Base-by-base conservation (phyloP, 2,113 vertebrate genomes). In the Myiagra hebetior region DNA sequence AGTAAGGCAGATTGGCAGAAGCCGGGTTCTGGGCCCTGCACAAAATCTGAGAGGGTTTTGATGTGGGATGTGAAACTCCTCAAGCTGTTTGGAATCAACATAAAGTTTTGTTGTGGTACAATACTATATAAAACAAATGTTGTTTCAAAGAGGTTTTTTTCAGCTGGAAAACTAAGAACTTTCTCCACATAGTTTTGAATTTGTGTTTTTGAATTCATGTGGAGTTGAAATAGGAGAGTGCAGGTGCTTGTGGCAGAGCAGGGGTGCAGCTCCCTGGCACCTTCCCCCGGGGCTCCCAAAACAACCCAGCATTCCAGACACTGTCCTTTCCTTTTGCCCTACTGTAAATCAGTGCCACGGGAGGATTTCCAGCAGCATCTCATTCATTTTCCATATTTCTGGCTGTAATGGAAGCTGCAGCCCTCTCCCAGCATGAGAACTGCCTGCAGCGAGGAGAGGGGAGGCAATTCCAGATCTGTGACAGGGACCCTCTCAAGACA, bases 341-440 rank as follows among this genome's bases (percentile, higher is more conserved):
- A 52, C 20, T 53, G 20, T 37, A 27, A 86, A 17, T 15, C 46
- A 26, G n/a, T 19, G 31, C 41, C 60, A 19, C 1, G 0, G 68
- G 27, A 30, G 47, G 39, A 56, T 74, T 85, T 62, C 69, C 30
- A 50, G 81, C 11, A 88, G 87, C 28, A 0, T 39, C 30, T 41
- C 0, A 0, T 39, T 68, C 7, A 1, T 62, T 77, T 77, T 77
- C 67, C 0, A 0, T 47, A 1, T 37, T 65, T 75, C 55, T 88
- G 10, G 8, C 69, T 68, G 23, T 2, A 27, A 1, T 63, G 72
- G 72, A 56, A 35, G n/a, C 52, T 74, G 65, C 57, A 57, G 62
- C n/a, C 17, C 21, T 19, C 2, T 1, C 9, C 16, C 3, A 0
- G n/a, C 0, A 1, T 2, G 9, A 63, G 88, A 49, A n/a, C 16